Conservation (phyloP, 2,888 invertebrate genomes). For the Oligia fasciuncula region DNA sequence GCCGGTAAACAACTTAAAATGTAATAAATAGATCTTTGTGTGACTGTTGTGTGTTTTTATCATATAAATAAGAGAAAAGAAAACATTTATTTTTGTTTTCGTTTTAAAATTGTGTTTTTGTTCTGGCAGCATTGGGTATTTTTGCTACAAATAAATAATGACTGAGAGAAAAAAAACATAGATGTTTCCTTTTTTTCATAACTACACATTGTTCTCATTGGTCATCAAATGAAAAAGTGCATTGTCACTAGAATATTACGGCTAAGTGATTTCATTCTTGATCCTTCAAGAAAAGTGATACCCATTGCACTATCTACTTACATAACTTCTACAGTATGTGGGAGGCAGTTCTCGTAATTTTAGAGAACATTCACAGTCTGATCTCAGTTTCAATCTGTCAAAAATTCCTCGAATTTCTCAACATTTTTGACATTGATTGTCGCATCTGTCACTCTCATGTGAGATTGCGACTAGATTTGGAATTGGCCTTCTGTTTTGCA, state of each 20-base stretch:
- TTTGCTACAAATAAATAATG: background rate
- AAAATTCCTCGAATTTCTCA: no score
- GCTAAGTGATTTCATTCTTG: background rate
- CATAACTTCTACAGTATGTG: no score
- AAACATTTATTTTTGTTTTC: constrained; percentile 17
- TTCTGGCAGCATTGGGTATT: background rate
- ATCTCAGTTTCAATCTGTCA: no score
- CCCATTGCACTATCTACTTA: background rate
- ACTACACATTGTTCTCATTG: no score
- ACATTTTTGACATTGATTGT: no score
- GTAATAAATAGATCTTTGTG: constrained; percentile 76
- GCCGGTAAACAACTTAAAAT: constrained; percentile 80
- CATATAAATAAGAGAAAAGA: constrained; percentile 36
- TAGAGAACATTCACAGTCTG: no score
- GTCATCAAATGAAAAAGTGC: background rate
- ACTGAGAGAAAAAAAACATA: background rate
- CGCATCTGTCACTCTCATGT: no score
- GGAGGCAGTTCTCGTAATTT: no score
- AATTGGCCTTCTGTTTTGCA: background rate
- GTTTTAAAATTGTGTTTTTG: constrained; percentile 17
- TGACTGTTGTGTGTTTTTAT: constrained; percentile 57
- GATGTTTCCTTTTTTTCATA: background rate
- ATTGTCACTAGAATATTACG: background rate
- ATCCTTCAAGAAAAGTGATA: background rate
- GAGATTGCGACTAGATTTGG: background rate